Conservation (phyloP, 2,888 invertebrate species). For the Drosophila borealis region DNA sequence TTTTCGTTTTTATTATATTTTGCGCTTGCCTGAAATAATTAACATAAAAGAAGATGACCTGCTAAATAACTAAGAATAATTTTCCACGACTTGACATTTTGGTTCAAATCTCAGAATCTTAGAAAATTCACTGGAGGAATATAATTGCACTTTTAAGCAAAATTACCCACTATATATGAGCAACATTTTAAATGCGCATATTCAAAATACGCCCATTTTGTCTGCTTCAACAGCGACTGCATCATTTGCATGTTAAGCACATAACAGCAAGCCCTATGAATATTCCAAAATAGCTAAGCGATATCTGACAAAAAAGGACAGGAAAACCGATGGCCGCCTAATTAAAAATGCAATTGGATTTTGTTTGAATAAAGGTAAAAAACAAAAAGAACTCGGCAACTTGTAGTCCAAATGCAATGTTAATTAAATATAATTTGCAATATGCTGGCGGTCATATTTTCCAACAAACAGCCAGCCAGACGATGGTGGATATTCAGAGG, state of each 20-base stretch:
- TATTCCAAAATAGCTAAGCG: conserved; percentile 66
- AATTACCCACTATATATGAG: background rate
- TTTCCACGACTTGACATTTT: too few species aligned
- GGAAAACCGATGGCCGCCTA: conserved; percentile 53
- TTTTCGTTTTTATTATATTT: too few species aligned
- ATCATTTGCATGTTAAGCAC: conserved; percentile 34
- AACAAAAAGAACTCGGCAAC: conserved; percentile 44
- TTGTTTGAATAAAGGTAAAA: conserved; percentile 41
- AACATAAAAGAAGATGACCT: too few species aligned
- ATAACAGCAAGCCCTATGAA: conserved; percentile 53
- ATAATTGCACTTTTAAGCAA: background rate
- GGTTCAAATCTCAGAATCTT: too few species aligned
- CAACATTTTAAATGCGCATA: conserved; percentile 26
- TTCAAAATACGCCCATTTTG: conserved; percentile 30
- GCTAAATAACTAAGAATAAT: too few species aligned
- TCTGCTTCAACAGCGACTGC: background rate
- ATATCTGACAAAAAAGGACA: conserved; percentile 46
- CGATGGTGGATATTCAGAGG: conserved; percentile 19
- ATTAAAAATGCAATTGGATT: conserved; percentile 81
- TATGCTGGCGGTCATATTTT: conserved; percentile 80
- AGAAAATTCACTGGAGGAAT: background rate
- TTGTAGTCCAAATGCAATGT: conserved; percentile 75
- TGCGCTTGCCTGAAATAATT: too few species aligned
- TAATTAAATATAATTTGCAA: conserved; percentile 82
- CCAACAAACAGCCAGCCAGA: conserved; percentile 56